phyloP scores from a whole-genome alignment of 2,113 vertebrate species.

The Sebastes fasciatus region DNA sequence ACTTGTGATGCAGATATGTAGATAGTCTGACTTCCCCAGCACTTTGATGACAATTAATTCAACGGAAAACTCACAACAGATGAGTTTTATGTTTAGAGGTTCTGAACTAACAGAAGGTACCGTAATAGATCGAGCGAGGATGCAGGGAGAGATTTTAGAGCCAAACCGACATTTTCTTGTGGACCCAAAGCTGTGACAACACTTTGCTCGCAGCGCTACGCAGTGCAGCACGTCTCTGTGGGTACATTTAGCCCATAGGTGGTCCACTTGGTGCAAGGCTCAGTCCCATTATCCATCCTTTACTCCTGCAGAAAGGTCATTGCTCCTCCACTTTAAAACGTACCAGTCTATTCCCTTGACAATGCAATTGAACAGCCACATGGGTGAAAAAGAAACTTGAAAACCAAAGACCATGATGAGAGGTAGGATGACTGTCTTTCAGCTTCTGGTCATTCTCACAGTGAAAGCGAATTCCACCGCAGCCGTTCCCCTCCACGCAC shows the following conservation, averaged over 20 bases:
- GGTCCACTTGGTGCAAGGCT: slow-evolving; percentile 52
- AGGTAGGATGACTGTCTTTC: slow-evolving; percentile 77
- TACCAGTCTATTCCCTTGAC: slow-evolving; percentile 12
- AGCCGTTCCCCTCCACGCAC: slow-evolving; percentile 40
- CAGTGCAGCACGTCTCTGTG: slow-evolving; percentile 16
- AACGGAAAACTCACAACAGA: slow-evolving; percentile 25
- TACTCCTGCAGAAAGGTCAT: slow-evolving; percentile 37
- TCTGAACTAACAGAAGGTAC: slow-evolving; percentile 34
- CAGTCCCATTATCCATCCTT: slow-evolving; percentile 17
- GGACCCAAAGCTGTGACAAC: slow-evolving; percentile 21
- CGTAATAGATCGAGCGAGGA: slow-evolving; percentile 2
- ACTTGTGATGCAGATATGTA: slow-evolving; percentile 41
- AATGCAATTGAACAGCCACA: slow-evolving; percentile 7
- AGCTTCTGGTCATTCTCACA: slow-evolving; percentile 77
- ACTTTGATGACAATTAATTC: slow-evolving; percentile 37
- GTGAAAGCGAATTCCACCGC: slow-evolving; percentile 65
- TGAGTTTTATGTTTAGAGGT: slow-evolving; percentile 34
- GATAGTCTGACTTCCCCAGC: slow-evolving; percentile 35
- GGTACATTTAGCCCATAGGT: slow-evolving; percentile 24
- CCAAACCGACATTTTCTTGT: slow-evolving; percentile 4
- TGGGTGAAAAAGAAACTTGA: slow-evolving; percentile 59
- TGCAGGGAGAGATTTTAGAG: slow-evolving; percentile 2
- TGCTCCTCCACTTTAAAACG: slow-evolving; percentile 28
- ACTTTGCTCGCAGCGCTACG: slow-evolving; percentile 21
- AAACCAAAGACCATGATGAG: slow-evolving; percentile 74